Conservation (phyloP, 2,113 vertebrate genomes). For the Charadrius vociferus region DNA sequence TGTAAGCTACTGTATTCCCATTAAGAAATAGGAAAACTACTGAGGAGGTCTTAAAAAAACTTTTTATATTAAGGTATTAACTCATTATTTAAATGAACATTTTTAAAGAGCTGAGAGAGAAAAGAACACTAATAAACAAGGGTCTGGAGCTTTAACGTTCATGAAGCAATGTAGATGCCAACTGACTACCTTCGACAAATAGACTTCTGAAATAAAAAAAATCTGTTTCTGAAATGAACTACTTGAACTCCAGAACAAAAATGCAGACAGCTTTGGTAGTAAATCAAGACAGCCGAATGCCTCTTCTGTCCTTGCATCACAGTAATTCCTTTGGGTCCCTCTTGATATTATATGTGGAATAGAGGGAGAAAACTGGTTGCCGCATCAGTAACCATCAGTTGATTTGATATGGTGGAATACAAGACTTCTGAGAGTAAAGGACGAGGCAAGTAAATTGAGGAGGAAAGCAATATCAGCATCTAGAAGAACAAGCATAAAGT, state of each 20-base stretch:
- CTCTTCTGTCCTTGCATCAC: not conserved
- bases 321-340: not conserved
- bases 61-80: not conserved
- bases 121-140: not conserved
- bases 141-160: not conserved
- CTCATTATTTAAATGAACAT: not conserved
- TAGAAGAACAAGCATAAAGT: not conserved
- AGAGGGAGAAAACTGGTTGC: slow-evolving; percentile 8
- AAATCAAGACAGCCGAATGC: not conserved
- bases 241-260: not conserved
- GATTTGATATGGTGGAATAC: slow-evolving; percentile 3
- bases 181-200: not conserved
- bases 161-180: not conserved
- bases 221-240: not conserved
- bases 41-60: not conserved
- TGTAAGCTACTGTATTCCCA: not conserved
- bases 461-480: not conserved
- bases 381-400: not conserved
- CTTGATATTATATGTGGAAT: not conserved
- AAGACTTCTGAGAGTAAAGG: not conserved
- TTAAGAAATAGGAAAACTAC: not conserved
- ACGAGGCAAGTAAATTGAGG: not conserved
- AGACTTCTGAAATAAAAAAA: not conserved
- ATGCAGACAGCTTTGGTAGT: not conserved
- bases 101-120: not conserved